These are phyloP conservation scores for Tokudaia muenninki DNA, from an alignment of 2,797 vertebrate species.

Conservation along the genomic window DNA sequence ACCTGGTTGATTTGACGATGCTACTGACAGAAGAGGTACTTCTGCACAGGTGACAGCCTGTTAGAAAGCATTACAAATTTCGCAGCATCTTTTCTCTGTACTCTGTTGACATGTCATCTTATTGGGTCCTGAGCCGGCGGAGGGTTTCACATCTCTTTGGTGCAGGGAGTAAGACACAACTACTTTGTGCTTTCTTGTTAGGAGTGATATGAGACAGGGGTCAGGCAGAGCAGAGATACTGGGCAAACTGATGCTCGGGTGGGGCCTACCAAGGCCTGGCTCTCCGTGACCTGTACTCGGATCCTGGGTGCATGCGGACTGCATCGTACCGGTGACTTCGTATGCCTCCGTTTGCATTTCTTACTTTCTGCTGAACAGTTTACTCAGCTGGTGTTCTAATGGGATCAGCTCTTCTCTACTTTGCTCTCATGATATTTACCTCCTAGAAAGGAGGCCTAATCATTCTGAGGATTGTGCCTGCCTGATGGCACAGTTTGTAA, in stretches of 20 bases:
- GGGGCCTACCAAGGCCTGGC: not conserved
- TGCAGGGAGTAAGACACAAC: not conserved
- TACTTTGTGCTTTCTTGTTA: not conserved
- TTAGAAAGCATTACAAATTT: not conserved
- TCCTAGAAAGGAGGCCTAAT: not conserved
- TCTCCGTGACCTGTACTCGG: not conserved
- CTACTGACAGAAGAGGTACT: not conserved
- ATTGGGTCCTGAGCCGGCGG: not conserved
- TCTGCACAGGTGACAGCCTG: not conserved
- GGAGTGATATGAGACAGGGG: not conserved
- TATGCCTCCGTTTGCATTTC: rapidly evolving
- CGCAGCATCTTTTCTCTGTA: not conserved
- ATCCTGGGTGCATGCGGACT: not conserved
- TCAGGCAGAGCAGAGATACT: not conserved
- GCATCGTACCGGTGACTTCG: not conserved
- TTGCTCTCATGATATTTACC: not conserved
- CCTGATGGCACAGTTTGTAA: rapidly evolving
- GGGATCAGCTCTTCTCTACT: not conserved
- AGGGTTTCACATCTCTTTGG: not conserved
- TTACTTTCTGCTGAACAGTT: not conserved
- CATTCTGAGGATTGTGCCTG: not conserved
- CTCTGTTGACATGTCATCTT: not conserved
- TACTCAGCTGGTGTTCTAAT: not conserved
- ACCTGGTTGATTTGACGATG: not conserved
- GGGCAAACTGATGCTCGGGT: not conserved